A percentile compares a stretch with the other conserved stretches of the same genome.
Evolutionary conservation across 1,140 invertebrate genomes (phyloP).

Genomic region (Zaprionus capensis): DNA sequence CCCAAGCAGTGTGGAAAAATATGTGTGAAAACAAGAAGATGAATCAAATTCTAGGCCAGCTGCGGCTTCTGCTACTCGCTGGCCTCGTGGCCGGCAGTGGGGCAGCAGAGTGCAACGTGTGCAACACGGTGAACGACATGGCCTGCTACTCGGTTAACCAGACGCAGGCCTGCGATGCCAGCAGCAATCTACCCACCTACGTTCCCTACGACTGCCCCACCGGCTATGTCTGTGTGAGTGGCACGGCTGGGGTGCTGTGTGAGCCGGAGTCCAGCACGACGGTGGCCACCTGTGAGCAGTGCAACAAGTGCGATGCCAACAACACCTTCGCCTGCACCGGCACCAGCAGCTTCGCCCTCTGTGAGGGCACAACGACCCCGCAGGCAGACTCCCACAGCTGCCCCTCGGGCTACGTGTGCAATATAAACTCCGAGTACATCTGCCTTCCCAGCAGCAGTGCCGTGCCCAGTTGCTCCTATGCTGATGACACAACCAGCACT

Average conservation of each 20-base stretch:
- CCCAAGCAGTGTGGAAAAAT: not conserved
- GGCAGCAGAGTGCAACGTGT: slow-evolving; percentile 61
- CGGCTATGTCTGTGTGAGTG: slow-evolving; percentile 65
- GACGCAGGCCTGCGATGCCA: slow-evolving; percentile 59
- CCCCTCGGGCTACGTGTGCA: slow-evolving; percentile 64
- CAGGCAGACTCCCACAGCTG: slow-evolving; percentile 55
- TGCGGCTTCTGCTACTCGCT: slow-evolving; percentile 17
- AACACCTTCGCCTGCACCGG: slow-evolving; percentile 74
- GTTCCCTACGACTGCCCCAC: slow-evolving; percentile 50
- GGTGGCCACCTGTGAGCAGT: slow-evolving; percentile 53
- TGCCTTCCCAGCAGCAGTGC: slow-evolving; percentile 52
- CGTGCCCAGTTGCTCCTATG: slow-evolving; percentile 58
- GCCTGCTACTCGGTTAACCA: slow-evolving; percentile 72
- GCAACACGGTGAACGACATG: slow-evolving; percentile 57
- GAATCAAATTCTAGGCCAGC: slow-evolving; percentile 10
- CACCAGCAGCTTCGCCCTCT: slow-evolving; percentile 63
- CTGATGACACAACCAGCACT: slow-evolving; percentile 42
- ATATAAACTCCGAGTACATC: slow-evolving; percentile 50
- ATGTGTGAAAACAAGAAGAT: slow-evolving; percentile 25
- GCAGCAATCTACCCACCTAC: slow-evolving; percentile 43
- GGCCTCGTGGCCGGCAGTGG: slow-evolving; percentile 26
- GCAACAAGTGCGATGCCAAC: slow-evolving; percentile 66
- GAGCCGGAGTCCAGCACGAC: slow-evolving; percentile 9
- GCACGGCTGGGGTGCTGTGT: slow-evolving; percentile 51
- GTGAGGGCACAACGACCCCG: slow-evolving; percentile 54